Percentiles rank a stretch among this genome's conserved stretches.
Evolutionary conservation across 2,888 invertebrate genomes (phyloP).

Genomic region (Bedellia somnulentella): DNA sequence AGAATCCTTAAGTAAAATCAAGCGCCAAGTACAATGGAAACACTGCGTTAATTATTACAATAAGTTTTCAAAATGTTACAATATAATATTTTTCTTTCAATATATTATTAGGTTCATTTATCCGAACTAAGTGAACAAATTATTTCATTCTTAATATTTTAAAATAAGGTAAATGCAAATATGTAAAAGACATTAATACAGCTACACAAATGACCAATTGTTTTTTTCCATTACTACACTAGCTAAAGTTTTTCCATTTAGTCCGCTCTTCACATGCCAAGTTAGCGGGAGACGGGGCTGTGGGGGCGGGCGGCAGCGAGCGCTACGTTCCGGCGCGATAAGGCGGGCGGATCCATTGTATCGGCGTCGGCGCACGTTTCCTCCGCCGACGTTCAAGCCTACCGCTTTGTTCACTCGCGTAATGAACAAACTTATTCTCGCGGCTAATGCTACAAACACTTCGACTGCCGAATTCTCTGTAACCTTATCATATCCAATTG

Average conservation of each 20-base stretch:
- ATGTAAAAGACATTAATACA: too few relatives aligned
- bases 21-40: too few relatives aligned
- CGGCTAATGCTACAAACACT: conserved; percentile 43
- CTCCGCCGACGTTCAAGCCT: conserved; percentile 53
- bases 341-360: conserved; percentile 49
- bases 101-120: too few relatives aligned
- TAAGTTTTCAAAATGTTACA: too few relatives aligned
- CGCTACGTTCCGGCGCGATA: conserved; percentile 57
- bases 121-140: too few relatives aligned
- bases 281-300: conserved; percentile 14
- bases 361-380: conserved; percentile 59
- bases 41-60: too few relatives aligned
- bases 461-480: conserved; percentile 38
- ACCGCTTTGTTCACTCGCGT: conserved; percentile 47
- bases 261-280: conserved; percentile 55
- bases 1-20: too few relatives aligned
- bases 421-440: conserved; percentile 59
- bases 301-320: conserved; percentile 15
- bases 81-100: too few relatives aligned
- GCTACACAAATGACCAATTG: conserved; percentile 61
- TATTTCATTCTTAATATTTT: too few relatives aligned
- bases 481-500: conserved; percentile 38
- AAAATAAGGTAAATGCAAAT: too few relatives aligned
- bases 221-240: conserved; percentile 50
- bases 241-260: conserved; percentile 58